Evolutionary conservation across 1,140 invertebrate species (phyloP).

Genomic region (Colletes latitarsis): DNA sequence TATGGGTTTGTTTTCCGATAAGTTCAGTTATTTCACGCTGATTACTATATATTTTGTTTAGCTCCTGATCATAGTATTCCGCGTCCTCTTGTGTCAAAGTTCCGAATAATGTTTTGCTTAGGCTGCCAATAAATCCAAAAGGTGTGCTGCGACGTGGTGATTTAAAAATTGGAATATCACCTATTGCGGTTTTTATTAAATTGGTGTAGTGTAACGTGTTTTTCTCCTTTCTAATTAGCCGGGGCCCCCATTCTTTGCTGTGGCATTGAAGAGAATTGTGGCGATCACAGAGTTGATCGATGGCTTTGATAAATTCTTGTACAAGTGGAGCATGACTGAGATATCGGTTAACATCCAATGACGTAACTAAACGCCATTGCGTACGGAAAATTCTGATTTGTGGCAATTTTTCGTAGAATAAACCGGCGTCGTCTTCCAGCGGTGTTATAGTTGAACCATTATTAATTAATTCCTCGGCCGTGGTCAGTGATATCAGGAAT

Average conservation of each 20-base stretch:
- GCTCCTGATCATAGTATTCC: not conserved
- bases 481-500: not conserved
- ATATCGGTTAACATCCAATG: not conserved
- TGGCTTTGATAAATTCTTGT: not conserved
- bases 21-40: no score
- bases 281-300: not conserved
- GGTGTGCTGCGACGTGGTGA: not conserved
- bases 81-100: not conserved
- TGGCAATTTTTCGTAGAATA: not conserved
- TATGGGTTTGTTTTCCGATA: not conserved
- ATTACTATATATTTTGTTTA: not conserved
- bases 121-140: not conserved
- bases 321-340: not conserved
- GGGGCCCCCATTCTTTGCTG: not conserved
- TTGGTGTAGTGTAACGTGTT: not conserved
- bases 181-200: not conserved
- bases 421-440: not conserved
- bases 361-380: not conserved
- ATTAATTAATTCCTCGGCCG: not conserved
- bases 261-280: not conserved
- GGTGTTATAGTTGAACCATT: not conserved
- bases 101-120: no score
- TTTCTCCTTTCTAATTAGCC: not conserved
- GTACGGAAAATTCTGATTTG: no score
- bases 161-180: not conserved